Evolutionary conservation across 2,797 vertebrate species (phyloP).

Genomic region (Lithobates sylvaticus): DNA sequence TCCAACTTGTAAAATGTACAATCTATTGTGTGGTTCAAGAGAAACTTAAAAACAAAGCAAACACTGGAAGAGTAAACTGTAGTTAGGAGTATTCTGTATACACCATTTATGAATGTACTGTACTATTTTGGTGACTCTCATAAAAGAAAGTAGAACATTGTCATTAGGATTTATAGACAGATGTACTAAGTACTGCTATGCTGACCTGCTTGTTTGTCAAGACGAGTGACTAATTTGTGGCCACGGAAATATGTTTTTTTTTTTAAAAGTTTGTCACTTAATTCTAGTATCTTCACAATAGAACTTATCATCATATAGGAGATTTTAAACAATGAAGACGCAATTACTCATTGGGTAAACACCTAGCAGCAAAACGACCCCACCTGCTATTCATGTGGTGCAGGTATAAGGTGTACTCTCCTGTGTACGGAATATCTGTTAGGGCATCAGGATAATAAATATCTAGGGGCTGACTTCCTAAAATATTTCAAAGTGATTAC

Average conservation of each 20-base stretch:
- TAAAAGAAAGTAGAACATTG: neutral
- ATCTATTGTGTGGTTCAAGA: neutral
- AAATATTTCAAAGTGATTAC: neutral
- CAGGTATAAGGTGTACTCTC: neutral
- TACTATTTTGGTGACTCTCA: neutral
- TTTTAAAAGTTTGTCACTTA: neutral
- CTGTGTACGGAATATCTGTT: neutral
- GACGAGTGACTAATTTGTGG: neutral
- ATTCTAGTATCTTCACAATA: neutral
- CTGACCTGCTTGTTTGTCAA: neutral
- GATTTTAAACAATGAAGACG: neutral
- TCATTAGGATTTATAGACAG: neutral
- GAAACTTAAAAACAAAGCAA: neutral
- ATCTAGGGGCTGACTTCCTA: neutral
- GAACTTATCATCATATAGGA: neutral
- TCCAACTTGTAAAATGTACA: neutral
- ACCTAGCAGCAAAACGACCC: neutral
- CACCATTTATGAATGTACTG: neutral
- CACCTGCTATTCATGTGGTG: constrained; percentile 23
- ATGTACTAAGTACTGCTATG: neutral
- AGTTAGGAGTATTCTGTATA: neutral
- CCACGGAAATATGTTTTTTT: neutral
- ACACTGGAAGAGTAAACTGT: neutral
- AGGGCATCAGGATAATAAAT: neutral
- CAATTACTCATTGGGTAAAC: neutral